Percentiles rank a stretch among this genome's conserved stretches.
These are phyloP conservation scores for Gila orcuttii DNA, from an alignment of 2,113 vertebrate genomes.

Conservation along the genomic window DNA sequence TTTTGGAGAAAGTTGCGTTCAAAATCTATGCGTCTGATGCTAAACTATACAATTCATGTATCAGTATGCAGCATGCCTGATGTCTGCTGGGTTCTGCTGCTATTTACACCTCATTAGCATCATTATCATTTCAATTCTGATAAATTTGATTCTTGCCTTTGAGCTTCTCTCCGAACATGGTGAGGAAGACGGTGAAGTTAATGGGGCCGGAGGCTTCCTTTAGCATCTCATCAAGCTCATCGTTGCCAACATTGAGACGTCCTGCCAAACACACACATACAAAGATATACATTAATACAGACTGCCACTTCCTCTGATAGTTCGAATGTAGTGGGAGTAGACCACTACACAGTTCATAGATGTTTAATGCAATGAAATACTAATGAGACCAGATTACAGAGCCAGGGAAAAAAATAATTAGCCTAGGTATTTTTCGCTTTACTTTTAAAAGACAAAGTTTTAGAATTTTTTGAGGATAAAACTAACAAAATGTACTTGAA, in stretches of 20 bases:
- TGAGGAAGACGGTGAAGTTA: slow-evolving; percentile 88
- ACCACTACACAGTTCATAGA: no score
- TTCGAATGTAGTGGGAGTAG: background rate
- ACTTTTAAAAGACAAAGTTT: background rate
- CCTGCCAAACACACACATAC: slow-evolving; percentile 69
- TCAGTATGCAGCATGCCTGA: background rate
- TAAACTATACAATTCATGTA: background rate
- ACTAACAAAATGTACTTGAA: background rate
- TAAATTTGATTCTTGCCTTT: slow-evolving; percentile 78
- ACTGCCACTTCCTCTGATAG: background rate
- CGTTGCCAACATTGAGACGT: slow-evolving; percentile 86
- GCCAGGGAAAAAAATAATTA: background rate
- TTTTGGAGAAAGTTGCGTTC: background rate
- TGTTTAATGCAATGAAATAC: background rate
- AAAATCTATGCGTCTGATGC: background rate
- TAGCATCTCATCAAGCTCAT: slow-evolving; percentile 90
- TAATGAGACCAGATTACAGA: background rate
- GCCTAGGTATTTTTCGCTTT: background rate
- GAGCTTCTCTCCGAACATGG: slow-evolving; percentile 92
- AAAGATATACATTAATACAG: slow-evolving; percentile 38
- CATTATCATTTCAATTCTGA: slow-evolving; percentile 33
- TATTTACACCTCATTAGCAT: slow-evolving; percentile 26
- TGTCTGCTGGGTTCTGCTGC: background rate
- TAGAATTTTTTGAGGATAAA: no score
- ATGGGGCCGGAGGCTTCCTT: slow-evolving; percentile 86